Evolutionary conservation across 2,113 vertebrate genomes (phyloP).

Genomic region (Rhipidura dahli): DNA sequence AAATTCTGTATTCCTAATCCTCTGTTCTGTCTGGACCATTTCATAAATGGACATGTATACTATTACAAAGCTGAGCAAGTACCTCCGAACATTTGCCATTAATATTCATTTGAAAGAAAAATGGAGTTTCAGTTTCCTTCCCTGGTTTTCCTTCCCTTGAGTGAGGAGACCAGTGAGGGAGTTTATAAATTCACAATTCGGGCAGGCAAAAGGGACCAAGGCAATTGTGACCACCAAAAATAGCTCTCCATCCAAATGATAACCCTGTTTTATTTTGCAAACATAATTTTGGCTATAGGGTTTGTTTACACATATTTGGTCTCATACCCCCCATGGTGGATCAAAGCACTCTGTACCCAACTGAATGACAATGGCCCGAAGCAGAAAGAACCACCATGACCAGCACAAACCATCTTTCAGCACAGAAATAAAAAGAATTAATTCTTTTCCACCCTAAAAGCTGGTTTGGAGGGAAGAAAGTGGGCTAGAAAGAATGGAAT

Average conservation of each 20-base stretch:
- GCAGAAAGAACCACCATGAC: not conserved
- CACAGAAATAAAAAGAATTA: not conserved
- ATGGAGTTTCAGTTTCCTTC: conserved; percentile 17
- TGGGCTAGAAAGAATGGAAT: not conserved
- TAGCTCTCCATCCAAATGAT: not conserved
- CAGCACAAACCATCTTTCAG: not conserved
- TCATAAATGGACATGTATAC: conserved; percentile 12
- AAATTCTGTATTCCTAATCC: conserved; percentile 8
- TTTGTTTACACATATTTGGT: not conserved
- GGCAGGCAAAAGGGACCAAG: not conserved
- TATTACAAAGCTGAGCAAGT: not conserved
- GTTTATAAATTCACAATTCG: not conserved
- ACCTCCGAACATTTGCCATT: not conserved
- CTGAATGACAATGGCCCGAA: rapidly evolving
- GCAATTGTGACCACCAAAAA: not conserved
- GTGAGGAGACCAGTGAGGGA: not conserved
- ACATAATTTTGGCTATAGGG: not conserved
- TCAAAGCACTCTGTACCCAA: not conserved
- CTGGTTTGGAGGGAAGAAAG: not conserved
- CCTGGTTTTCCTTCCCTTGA: not conserved
- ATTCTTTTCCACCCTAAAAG: not conserved
- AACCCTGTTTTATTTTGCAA: not conserved
- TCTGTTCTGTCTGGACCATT: conserved; percentile 20
- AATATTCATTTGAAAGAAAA: conserved; percentile 29
- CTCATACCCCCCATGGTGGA: not conserved